A percentile compares a stretch with the other conserved stretches of the same genome.
phyloP scores from a whole-genome alignment of 2,113 vertebrate genomes.

The Periophthalmus modestus region DNA sequence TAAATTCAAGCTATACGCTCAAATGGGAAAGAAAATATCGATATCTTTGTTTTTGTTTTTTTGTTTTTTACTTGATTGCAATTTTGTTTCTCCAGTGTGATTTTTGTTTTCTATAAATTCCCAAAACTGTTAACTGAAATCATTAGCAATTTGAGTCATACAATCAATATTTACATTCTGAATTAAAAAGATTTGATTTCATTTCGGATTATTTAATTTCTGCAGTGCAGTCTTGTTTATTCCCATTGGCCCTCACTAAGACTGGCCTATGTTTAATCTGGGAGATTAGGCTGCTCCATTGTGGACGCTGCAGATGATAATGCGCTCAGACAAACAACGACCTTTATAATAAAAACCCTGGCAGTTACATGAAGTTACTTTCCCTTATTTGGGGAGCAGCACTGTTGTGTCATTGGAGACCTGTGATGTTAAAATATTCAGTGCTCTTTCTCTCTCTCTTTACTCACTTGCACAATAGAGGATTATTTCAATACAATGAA shows the following conservation, averaged over 20 bases:
- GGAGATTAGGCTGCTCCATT: conserved; percentile 52
- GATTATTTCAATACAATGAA: neutral
- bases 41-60: too few relatives aligned
- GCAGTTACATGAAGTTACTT: conserved; percentile 33
- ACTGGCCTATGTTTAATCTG: conserved; percentile 52
- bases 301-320: conserved; percentile 50
- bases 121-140: too few relatives aligned
- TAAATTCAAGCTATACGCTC: neutral
- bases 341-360: conserved; percentile 12
- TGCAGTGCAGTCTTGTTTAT: neutral
- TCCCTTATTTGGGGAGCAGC: conserved; percentile 2
- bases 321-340: conserved; percentile 24
- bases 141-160: too few relatives aligned
- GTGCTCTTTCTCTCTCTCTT: conserved; percentile 2
- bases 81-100: neutral
- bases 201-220: neutral
- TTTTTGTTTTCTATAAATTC: too few relatives aligned
- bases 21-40: too few relatives aligned
- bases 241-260: conserved; percentile 9
- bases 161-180: too few relatives aligned
- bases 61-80: too few relatives aligned
- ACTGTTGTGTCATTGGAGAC: conserved; percentile 35
- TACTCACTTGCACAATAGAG: conserved; percentile 12
- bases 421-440: conserved; percentile 48
- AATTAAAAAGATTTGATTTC: neutral